Conservation (phyloP, 2,888 invertebrate genomes). For the Cantharis lateralis region DNA sequence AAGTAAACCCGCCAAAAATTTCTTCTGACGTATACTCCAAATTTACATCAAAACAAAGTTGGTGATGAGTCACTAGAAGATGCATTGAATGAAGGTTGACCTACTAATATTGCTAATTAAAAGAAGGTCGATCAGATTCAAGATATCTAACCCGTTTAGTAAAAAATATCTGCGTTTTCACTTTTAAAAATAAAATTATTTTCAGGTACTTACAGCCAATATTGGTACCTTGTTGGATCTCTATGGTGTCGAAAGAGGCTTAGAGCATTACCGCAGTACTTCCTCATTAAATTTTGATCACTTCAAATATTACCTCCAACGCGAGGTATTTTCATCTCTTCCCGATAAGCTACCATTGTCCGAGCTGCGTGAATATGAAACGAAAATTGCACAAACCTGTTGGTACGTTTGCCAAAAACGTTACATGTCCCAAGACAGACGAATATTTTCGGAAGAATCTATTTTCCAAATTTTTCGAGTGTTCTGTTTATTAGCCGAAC, state of each 20-base stretch:
- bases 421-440: slow-evolving; percentile 63
- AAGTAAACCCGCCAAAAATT: background rate
- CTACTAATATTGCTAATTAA: background rate
- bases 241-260: slow-evolving; percentile 77
- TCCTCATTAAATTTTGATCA: slow-evolving; percentile 73
- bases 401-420: slow-evolving; percentile 79
- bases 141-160: background rate
- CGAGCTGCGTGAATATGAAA: slow-evolving; percentile 65
- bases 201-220: slow-evolving; percentile 80
- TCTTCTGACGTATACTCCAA: background rate
- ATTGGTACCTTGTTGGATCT: slow-evolving; percentile 78
- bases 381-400: slow-evolving; percentile 75
- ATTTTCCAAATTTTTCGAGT: slow-evolving; percentile 76
- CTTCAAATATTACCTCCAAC: slow-evolving; percentile 74
- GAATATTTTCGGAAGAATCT: slow-evolving; percentile 67
- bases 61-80: background rate
- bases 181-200: slow-evolving; percentile 25
- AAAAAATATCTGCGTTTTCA: background rate
- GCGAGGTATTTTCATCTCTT: slow-evolving; percentile 73
- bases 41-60: background rate
- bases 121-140: background rate
- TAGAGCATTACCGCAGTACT: slow-evolving; percentile 77
- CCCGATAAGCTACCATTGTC: slow-evolving; percentile 64
- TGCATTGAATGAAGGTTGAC: background rate
- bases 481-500: slow-evolving; percentile 78